Conservation (phyloP, 2,113 vertebrate species). For the Antechinus flavipes region DNA sequence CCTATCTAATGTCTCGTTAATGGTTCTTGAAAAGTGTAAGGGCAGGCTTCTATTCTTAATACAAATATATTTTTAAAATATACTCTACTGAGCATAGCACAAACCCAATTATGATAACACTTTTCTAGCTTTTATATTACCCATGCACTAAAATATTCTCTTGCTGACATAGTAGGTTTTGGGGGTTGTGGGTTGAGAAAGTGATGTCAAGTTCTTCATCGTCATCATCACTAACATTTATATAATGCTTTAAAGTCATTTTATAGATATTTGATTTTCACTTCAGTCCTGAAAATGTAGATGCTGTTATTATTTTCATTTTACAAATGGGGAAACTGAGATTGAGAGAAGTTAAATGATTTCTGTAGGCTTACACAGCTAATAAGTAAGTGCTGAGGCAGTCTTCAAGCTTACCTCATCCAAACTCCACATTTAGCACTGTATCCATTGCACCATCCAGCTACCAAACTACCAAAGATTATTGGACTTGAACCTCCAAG, state of each 20-base stretch:
- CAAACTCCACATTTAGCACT: background rate
- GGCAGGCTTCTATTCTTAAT: background rate
- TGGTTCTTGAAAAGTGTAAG: background rate
- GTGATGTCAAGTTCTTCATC: background rate
- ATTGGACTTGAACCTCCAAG: background rate
- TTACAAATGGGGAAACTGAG: background rate
- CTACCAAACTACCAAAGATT: background rate
- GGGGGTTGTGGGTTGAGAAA: background rate
- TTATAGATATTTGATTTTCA: background rate
- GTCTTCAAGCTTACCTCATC: background rate
- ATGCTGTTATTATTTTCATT: background rate
- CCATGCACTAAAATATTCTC: background rate
- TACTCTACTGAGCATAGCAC: background rate
- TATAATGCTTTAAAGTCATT: background rate
- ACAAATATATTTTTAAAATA: background rate
- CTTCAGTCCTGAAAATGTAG: background rate
- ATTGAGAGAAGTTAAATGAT: background rate
- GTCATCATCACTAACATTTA: background rate
- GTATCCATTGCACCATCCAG: background rate
- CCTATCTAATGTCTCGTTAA: background rate
- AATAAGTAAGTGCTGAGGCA: background rate
- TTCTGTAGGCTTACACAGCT: background rate
- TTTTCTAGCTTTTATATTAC: background rate
- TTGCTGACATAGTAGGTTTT: background rate
- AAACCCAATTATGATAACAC: background rate